phyloP scores from a whole-genome alignment of 2,113 vertebrate species.

The Opisthocomus hoazin region DNA sequence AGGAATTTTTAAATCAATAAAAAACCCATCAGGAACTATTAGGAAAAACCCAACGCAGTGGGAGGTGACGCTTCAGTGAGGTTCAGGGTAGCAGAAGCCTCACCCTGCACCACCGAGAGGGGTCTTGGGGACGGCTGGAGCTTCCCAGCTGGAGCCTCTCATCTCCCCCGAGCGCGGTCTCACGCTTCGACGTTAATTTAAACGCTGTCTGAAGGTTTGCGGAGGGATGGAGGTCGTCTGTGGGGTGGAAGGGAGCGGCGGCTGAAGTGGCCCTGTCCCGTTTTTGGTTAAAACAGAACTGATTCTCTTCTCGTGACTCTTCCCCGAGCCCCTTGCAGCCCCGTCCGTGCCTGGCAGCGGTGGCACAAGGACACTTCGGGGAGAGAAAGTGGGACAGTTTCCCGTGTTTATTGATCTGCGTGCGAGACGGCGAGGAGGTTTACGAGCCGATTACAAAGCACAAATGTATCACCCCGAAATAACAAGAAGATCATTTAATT shows the following conservation, averaged over 20 bases:
- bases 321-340: neutral
- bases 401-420: neutral
- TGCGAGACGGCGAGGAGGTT: neutral
- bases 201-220: accelerated
- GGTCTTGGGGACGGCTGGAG: neutral
- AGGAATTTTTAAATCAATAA: neutral
- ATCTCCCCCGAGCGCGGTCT: neutral
- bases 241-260: neutral
- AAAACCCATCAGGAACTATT: neutral
- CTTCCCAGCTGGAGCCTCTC: too few relatives aligned
- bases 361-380: neutral
- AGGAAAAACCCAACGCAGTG: neutral
- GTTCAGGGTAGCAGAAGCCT: neutral
- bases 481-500: constrained; percentile 13
- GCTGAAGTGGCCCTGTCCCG: too few relatives aligned
- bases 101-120: neutral
- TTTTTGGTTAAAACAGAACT: too few relatives aligned
- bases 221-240: neutral
- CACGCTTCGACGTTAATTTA: neutral
- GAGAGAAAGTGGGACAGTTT: neutral
- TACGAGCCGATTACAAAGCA: neutral
- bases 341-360: neutral
- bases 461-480: neutral
- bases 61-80: too few relatives aligned
- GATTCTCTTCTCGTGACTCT: too few relatives aligned